These are phyloP conservation scores for Monodelphis domestica DNA, from an alignment of 2,797 vertebrate species.

Conservation along the genomic window DNA sequence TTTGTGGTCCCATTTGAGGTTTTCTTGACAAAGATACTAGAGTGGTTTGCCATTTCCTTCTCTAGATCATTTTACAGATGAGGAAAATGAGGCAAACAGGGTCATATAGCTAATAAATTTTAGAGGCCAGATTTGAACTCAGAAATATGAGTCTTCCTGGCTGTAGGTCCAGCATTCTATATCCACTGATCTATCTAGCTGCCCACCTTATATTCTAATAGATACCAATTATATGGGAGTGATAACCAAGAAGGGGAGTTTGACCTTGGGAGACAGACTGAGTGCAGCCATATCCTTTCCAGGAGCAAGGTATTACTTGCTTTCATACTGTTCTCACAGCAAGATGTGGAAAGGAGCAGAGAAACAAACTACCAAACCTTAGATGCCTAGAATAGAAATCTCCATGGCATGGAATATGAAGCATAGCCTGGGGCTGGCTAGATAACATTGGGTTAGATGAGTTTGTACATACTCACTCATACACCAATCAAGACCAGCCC, in stretches of 20 bases:
- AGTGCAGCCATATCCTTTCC: background rate
- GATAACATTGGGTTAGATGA: background rate
- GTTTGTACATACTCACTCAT: background rate
- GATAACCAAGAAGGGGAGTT: background rate
- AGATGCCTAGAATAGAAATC: background rate
- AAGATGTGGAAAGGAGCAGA: background rate
- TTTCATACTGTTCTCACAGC: background rate
- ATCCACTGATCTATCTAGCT: background rate
- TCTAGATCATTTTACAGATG: background rate
- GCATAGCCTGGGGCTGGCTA: background rate
- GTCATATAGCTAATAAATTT: background rate
- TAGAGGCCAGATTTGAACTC: background rate
- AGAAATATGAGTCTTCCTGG: background rate
- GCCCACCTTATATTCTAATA: background rate
- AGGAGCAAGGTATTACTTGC: background rate
- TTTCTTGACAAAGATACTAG: background rate
- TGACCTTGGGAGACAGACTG: background rate
- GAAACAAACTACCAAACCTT: background rate
- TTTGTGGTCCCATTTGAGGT: background rate
- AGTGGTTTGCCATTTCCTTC: background rate
- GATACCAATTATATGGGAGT: background rate
- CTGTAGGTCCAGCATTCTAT: background rate
- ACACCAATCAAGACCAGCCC: background rate
- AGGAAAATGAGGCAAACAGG: background rate
- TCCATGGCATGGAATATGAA: background rate